A percentile compares a stretch with the other conserved stretches of the same genome.
These are phyloP conservation scores for Antechinus stuartii DNA, from an alignment of 2,113 vertebrate genomes.

Conservation along the genomic window DNA sequence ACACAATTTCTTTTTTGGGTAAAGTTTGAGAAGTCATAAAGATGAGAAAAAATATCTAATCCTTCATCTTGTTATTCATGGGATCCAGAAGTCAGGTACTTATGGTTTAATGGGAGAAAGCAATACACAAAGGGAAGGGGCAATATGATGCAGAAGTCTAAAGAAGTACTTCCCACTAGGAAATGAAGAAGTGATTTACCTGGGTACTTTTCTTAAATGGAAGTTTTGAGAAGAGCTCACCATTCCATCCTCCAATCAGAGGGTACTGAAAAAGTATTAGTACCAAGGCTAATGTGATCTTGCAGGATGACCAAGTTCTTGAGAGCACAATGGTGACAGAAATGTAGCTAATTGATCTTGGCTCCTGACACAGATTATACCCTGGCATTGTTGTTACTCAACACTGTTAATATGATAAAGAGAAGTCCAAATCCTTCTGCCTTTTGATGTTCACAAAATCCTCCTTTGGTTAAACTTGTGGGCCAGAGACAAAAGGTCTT, in stretches of 20 bases:
- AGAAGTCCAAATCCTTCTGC: neutral
- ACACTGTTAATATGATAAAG: neutral
- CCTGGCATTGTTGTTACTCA: neutral
- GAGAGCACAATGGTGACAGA: neutral
- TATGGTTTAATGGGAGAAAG: no score
- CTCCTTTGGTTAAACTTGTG: neutral
- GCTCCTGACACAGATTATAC: neutral
- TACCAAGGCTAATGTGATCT: no score
- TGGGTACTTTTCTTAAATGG: no score
- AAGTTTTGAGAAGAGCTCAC: no score
- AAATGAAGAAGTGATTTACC: no score
- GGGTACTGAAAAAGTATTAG: no score
- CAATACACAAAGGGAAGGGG: no score
- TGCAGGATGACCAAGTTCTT: neutral
- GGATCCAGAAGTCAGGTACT: neutral
- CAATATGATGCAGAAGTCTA: no score
- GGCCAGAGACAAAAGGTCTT: neutral
- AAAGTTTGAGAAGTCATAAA: neutral
- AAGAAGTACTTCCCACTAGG: no score
- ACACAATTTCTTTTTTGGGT: neutral
- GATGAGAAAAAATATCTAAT: neutral
- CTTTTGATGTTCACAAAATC: neutral
- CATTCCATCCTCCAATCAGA: no score
- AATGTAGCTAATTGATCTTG: no score
- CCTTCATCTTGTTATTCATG: neutral